Percentiles rank a stretch among this genome's conserved stretches.
These are phyloP conservation scores for Sinocyclocheilus rhinocerous DNA, from an alignment of 2,113 vertebrate genomes.

Conservation along the genomic window DNA sequence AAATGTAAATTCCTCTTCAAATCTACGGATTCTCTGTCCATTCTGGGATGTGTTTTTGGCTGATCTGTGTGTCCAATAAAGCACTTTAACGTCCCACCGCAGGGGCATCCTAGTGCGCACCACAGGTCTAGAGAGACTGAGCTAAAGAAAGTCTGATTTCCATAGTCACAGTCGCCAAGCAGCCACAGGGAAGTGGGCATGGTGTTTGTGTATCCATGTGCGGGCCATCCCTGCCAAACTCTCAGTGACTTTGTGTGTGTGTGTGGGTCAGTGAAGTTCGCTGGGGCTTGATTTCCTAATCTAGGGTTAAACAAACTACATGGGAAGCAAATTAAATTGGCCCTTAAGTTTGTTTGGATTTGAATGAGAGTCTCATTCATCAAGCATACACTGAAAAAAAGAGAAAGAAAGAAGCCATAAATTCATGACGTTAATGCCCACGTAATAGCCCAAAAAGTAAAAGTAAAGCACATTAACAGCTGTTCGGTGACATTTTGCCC, in stretches of 20 bases:
- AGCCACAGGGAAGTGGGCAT: background rate
- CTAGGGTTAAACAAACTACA: slow-evolving; percentile 11
- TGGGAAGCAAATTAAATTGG: slow-evolving; percentile 7
- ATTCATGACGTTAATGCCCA: background rate
- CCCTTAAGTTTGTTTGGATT: slow-evolving; percentile 30
- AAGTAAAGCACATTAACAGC: too few species aligned
- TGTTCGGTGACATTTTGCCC: too few species aligned
- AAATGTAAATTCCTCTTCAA: too few species aligned
- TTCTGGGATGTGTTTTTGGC: background rate
- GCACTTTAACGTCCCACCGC: background rate
- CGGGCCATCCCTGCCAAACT: background rate
- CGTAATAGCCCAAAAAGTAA: too few species aligned
- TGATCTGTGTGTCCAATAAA: background rate
- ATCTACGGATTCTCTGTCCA: too few species aligned
- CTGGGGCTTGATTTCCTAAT: slow-evolving; percentile 43
- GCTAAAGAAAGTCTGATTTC: slow-evolving; percentile 7
- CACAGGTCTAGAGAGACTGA: background rate
- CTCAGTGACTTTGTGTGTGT: background rate
- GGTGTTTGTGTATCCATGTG: background rate
- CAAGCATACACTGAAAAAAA: background rate
- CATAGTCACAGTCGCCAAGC: slow-evolving; percentile 7
- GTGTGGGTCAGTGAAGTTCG: background rate
- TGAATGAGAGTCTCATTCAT: background rate
- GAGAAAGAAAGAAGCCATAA: slow-evolving; percentile 22
- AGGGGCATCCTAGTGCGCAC: background rate